These are phyloP conservation scores for Pelochelys cantorii DNA, from an alignment of 2,797 vertebrate species.

Conservation along the genomic window DNA sequence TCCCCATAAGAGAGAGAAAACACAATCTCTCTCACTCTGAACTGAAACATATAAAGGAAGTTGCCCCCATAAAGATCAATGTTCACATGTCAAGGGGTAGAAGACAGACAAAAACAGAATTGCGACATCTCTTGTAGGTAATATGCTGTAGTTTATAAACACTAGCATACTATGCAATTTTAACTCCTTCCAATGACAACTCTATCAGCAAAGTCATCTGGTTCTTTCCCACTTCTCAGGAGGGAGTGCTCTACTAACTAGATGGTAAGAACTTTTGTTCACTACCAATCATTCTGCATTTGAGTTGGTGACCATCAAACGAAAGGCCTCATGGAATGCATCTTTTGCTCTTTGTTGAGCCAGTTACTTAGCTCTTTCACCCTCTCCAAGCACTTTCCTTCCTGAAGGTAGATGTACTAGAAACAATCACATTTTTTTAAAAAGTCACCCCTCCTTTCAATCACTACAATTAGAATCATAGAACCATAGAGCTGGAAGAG, in stretches of 20 bases:
- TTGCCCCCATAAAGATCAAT: background rate
- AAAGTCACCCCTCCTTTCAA: conserved; percentile 5
- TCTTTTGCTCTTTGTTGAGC: conserved; percentile 25
- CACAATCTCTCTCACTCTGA: rapidly evolving
- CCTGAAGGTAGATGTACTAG: background rate
- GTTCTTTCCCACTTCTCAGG: conserved; percentile 70
- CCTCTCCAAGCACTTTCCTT: background rate
- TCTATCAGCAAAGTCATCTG: conserved; percentile 39
- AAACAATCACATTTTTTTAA: rapidly evolving
- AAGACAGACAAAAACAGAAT: background rate
- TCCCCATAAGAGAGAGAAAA: background rate
- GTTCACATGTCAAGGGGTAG: background rate
- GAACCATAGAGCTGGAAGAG: too few relatives aligned
- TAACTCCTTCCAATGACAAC: conserved; percentile 51
- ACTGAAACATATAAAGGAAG: background rate
- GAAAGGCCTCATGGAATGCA: conserved; percentile 15
- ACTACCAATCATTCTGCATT: background rate
- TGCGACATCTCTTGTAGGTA: conserved; percentile 33
- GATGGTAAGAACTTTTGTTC: conserved; percentile 47
- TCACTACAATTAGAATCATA: background rate
- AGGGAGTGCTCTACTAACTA: conserved; percentile 57
- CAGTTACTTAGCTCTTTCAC: background rate
- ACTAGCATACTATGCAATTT: conserved; percentile 39
- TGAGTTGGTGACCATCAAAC: background rate
- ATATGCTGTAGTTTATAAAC: conserved; percentile 1